Percentiles rank a stretch among this genome's conserved stretches.
Evolutionary conservation across 2,113 vertebrate species (phyloP).

Genomic region (Morone chrysops): DNA sequence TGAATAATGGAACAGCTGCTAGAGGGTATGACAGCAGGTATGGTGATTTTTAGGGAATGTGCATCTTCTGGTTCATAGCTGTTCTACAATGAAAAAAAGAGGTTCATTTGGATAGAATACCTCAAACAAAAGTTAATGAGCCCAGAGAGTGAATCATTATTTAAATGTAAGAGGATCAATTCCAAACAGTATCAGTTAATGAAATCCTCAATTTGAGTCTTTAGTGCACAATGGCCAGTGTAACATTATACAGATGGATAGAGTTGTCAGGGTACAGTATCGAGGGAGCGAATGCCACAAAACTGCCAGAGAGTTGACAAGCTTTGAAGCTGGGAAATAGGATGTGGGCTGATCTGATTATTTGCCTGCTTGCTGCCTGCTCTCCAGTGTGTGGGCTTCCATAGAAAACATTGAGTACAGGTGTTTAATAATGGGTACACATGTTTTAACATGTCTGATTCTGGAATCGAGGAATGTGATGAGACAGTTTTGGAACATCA

Average conservation of each 20-base stretch:
- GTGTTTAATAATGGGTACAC: not conserved
- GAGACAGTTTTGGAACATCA: not conserved
- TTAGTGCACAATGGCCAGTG: not conserved
- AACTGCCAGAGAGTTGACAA: not conserved
- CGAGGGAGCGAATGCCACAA: not conserved
- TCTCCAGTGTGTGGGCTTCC: not conserved
- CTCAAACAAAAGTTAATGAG: not conserved
- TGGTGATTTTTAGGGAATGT: conserved; percentile 2
- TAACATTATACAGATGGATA: not conserved
- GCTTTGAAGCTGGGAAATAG: not conserved
- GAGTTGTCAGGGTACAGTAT: conserved; percentile 9
- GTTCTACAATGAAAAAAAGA: not conserved
- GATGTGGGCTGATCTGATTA: not conserved
- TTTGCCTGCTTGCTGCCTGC: not conserved
- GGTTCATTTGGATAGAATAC: not conserved
- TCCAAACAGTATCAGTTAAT: not conserved
- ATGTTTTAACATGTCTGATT: not conserved
- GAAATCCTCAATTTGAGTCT: not conserved
- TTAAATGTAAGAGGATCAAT: conserved; percentile 5
- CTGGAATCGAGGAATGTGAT: not conserved
- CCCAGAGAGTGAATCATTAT: not conserved
- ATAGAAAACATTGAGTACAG: not conserved
- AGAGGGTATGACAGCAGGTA: conserved; percentile 19
- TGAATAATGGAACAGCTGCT: conserved; percentile 35
- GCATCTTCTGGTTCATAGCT: conserved; percentile 29